A percentile compares a stretch with the other conserved stretches of the same genome.
Conservation (phyloP, 2,888 invertebrate genomes). For the Rhamphomyia laevipes region DNA sequence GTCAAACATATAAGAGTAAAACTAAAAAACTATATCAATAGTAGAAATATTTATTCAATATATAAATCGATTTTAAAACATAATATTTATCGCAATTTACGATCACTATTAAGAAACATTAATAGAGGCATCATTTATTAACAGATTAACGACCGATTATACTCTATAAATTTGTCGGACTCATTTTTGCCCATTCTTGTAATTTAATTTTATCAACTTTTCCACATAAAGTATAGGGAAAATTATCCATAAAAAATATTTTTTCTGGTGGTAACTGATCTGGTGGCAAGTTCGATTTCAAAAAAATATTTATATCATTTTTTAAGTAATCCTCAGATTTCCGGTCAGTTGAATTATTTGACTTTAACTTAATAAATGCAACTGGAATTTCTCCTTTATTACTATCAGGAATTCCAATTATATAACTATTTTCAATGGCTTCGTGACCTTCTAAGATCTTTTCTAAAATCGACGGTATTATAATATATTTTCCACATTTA, state of each 20-base stretch:
- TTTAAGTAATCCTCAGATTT: not conserved
- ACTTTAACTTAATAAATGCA: conserved; percentile 1
- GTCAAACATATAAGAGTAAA: too few relatives aligned
- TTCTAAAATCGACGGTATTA: not conserved
- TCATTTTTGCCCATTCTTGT: not conserved
- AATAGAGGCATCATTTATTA: too few relatives aligned
- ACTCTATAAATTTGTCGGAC: too few relatives aligned
- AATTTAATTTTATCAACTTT: not conserved
- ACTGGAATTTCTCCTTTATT: conserved; percentile 6
- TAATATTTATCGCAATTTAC: too few relatives aligned
- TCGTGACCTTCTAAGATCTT: not conserved
- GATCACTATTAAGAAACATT: too few relatives aligned
- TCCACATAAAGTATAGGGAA: not conserved
- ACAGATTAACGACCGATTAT: too few relatives aligned
- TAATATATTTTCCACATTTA: not conserved
- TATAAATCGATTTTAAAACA: too few relatives aligned
- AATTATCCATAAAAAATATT: conserved; percentile 2
- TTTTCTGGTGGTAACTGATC: conserved; percentile 1
- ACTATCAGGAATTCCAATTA: conserved; percentile 6
- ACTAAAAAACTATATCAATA: too few relatives aligned
- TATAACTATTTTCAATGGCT: not conserved
- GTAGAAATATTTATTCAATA: too few relatives aligned
- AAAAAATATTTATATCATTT: not conserved
- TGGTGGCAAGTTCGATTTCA: not conserved
- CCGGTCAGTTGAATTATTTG: too few relatives aligned